Base-by-base conservation (phyloP, 2,888 invertebrate genomes). In the Megaustenia siamemsis region DNA sequence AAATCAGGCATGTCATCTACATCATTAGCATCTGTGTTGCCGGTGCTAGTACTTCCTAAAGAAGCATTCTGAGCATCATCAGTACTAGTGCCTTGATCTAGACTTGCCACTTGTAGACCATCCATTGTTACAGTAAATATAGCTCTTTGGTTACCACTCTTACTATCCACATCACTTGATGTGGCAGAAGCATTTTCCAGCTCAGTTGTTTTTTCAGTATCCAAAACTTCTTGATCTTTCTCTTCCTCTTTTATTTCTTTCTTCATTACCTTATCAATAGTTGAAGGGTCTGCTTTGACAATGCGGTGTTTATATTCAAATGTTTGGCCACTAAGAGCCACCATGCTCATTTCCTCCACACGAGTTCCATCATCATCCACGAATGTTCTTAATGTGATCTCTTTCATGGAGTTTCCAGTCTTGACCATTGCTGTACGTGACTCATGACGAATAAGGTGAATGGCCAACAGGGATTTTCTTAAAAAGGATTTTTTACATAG, bases 261-360 rank as follows among this genome's bases (percentile, higher is more conserved):
- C 69, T 69, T 83, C 35, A 77, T 38, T 12, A 28, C 49, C 45
- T 38, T 53, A 40, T 71, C 81, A 79, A 76, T 35, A 12, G 43
- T 66, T 24, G 32, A 15, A 35, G 84, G 80, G 56, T 84, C 84
- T 21, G 80, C 84, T 38, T 81, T 84, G 18, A 66, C 76, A 49
- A 84, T 84, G 12, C 84, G 78, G n/a, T 80, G 69, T n/a, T 84
- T 84, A 43, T 80, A 80, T 68, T 84, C 81, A 80, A 84, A 84
- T 1, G 75, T 80, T 43, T 84, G 84, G 10, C 84, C 84, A n/a
- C 43, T 66, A 53, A 84, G 40, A 10, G 84, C 80, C 12, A 56
- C 75, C 84, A 84, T 84, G 73, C 84, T 81, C 84, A 81, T 84
- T 45, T 84, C 84, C 56, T 84, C 84, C n/a, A 84, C 84, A 21